These are phyloP conservation scores for Syngnathus rostellatus DNA, from an alignment of 2,797 vertebrate species.

Conservation along the genomic window DNA sequence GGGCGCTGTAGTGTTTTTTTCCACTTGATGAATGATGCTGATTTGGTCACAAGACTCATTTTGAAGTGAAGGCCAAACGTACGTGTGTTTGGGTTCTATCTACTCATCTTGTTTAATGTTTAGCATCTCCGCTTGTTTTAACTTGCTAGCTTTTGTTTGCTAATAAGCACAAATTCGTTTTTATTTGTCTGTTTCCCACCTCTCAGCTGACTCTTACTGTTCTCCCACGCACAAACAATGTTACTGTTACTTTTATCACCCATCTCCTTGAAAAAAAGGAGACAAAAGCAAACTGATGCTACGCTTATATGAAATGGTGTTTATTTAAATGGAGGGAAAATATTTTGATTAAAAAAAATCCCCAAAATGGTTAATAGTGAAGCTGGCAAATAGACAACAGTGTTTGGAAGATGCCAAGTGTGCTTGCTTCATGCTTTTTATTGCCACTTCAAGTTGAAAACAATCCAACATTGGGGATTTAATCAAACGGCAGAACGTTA, in stretches of 20 bases:
- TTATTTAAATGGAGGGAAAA: not conserved
- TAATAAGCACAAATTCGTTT: conserved; percentile 5
- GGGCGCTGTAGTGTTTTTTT: not conserved
- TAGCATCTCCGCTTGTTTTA: conserved; percentile 10
- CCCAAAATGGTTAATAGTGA: too few species aligned
- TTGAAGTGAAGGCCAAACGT: too few species aligned
- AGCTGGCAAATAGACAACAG: too few species aligned
- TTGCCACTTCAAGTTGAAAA: too few species aligned
- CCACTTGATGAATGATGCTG: not conserved
- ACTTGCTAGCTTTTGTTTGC: conserved; percentile 8
- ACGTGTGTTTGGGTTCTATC: not conserved
- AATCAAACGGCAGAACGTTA: too few species aligned
- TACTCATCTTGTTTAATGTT: conserved; percentile 24
- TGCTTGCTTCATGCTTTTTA: too few species aligned
- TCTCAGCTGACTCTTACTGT: not conserved
- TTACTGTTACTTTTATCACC: not conserved
- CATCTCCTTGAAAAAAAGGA: not conserved
- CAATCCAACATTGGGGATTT: too few species aligned
- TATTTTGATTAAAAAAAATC: too few species aligned
- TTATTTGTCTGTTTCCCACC: not conserved
- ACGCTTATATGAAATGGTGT: too few species aligned
- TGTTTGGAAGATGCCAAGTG: too few species aligned
- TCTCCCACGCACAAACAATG: not conserved
- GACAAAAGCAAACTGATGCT: not conserved
- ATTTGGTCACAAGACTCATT: not conserved